Conservation (phyloP, 2,113 vertebrate species). For the Planiliza haematocheilus region DNA sequence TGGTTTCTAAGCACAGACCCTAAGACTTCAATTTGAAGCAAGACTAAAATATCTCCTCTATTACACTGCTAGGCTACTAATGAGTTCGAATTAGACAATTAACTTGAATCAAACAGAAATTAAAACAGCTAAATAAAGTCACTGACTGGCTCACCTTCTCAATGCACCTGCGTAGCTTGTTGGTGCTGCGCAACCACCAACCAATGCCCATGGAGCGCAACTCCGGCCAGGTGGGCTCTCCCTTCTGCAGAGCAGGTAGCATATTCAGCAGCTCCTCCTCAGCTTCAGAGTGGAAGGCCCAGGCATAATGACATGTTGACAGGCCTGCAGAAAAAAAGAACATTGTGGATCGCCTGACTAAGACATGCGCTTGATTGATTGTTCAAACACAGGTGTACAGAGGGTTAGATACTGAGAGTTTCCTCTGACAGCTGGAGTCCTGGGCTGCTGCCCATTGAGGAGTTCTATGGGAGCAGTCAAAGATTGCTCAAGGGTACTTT, state of each 20-base stretch:
- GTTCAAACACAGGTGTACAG: not conserved
- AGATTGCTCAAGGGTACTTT: slow-evolving; percentile 25
- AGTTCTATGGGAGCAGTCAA: not conserved
- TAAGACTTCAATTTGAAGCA: too few relatives aligned
- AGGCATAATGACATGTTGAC: slow-evolving; percentile 95
- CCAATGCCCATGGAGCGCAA: slow-evolving; percentile 96
- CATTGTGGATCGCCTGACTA: not conserved
- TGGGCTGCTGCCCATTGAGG: not conserved
- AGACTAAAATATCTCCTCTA: too few relatives aligned
- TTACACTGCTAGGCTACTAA: too few relatives aligned
- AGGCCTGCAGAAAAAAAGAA: slow-evolving; percentile 82
- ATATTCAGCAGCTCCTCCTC: slow-evolving; percentile 95
- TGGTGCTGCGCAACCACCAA: slow-evolving; percentile 96
- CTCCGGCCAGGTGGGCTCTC: slow-evolving; percentile 92
- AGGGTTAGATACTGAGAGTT: not conserved
- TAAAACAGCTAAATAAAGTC: not conserved
- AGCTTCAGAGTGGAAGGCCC: slow-evolving; percentile 98
- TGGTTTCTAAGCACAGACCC: too few relatives aligned
- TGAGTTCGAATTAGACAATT: too few relatives aligned
- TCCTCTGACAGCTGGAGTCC: not conserved
- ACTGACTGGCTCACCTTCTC: slow-evolving; percentile 88
- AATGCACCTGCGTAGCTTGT: slow-evolving; percentile 91
- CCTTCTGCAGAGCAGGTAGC: slow-evolving; percentile 92
- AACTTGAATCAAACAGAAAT: too few relatives aligned
- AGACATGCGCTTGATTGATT: not conserved